A percentile compares a stretch with the other conserved stretches of the same genome.
phyloP scores from a whole-genome alignment of 2,113 vertebrate genomes.

The Entomyzon cyanotis region DNA sequence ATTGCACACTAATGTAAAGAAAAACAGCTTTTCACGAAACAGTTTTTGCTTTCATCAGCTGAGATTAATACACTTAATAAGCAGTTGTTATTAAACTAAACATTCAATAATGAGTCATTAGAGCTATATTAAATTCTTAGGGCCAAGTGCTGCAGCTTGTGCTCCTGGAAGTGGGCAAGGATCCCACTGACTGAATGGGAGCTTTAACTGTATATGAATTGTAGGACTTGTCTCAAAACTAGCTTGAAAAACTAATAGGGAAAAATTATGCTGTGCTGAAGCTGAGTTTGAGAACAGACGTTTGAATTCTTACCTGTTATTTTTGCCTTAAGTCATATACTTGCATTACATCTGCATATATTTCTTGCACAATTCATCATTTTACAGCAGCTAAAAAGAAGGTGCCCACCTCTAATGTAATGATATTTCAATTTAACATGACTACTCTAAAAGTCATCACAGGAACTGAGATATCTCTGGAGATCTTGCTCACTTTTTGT shows the following conservation, averaged over 20 bases:
- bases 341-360: neutral
- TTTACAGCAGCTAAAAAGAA: neutral
- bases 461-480: neutral
- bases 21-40: slow-evolving; percentile 37
- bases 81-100: slow-evolving; percentile 40
- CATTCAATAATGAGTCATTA: slow-evolving; percentile 43
- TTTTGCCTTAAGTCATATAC: neutral
- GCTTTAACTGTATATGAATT: neutral
- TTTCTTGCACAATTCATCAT: neutral
- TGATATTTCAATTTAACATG: neutral
- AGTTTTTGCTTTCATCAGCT: slow-evolving; percentile 34
- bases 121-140: neutral
- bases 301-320: neutral
- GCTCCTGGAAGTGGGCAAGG: neutral
- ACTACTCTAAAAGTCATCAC: neutral
- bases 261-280: neutral
- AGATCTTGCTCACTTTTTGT: neutral
- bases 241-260: neutral
- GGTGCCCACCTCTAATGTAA: neutral
- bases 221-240: neutral
- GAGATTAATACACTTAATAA: slow-evolving; percentile 50
- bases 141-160: slow-evolving; percentile 22
- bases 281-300: neutral
- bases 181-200: neutral
- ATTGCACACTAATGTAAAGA: slow-evolving; percentile 38